These are phyloP conservation scores for Chrysomela aeneicollis DNA, from an alignment of 2,888 invertebrate genomes.

Conservation along the genomic window DNA sequence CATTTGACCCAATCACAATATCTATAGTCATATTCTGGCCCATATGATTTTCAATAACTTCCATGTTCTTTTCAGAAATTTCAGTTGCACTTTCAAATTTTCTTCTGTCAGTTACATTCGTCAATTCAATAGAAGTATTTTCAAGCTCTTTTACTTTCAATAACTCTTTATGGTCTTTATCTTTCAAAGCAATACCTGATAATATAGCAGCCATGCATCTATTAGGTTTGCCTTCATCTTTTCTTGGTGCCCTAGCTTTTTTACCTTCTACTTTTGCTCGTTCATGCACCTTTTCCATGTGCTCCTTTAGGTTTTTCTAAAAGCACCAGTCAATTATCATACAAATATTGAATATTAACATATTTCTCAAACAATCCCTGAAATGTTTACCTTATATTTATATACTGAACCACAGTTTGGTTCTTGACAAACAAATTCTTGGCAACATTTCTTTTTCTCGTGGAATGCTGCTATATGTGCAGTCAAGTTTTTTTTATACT, in stretches of 20 bases:
- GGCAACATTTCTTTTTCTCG: constrained; percentile 37
- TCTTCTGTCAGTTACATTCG: background rate
- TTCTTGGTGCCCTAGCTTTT: constrained; percentile 43
- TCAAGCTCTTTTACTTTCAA: constrained; percentile 2
- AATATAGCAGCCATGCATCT: constrained; percentile 38
- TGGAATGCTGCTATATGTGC: constrained; percentile 48
- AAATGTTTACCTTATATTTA: constrained; percentile 37
- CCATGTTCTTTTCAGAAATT: background rate
- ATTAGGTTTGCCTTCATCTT: constrained; percentile 48
- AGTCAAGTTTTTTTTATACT: constrained; percentile 49
- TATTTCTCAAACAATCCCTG: background rate
- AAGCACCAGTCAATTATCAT: too few species aligned
- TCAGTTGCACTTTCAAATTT: background rate
- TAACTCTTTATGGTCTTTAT: constrained; percentile 24
- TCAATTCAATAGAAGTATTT: background rate
- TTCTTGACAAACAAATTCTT: constrained; percentile 25
- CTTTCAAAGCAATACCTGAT: constrained; percentile 33
- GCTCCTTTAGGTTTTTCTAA: constrained; percentile 45
- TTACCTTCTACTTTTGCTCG: constrained; percentile 29
- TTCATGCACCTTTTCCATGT: constrained; percentile 43
- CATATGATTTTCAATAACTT: background rate
- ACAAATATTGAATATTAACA: too few species aligned
- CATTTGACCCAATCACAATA: background rate
- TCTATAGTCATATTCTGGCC: background rate
- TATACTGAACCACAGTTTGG: constrained; percentile 38